These are phyloP conservation scores for Muscicapa adusta DNA, from an alignment of 2,113 vertebrate genomes.

Conservation along the genomic window DNA sequence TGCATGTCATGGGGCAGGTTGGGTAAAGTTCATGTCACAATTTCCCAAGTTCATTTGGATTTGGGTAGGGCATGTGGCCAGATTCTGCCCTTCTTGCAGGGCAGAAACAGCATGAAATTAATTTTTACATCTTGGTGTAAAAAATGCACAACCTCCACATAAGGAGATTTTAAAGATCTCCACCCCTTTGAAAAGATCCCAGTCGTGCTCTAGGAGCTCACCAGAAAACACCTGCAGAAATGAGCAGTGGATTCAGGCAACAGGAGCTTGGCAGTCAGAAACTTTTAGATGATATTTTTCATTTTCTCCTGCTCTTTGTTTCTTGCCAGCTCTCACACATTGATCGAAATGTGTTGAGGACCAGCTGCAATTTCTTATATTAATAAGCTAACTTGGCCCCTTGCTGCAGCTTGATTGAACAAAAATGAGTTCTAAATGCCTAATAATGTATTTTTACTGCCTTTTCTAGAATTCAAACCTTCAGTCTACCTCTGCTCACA, in stretches of 20 bases:
- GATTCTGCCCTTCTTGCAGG: background rate
- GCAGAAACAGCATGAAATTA: background rate
- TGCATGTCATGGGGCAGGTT: background rate
- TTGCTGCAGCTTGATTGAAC: constrained; percentile 27
- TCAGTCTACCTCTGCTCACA: background rate
- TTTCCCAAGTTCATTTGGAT: constrained; percentile 7
- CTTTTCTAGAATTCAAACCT: background rate
- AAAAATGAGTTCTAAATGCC: constrained; percentile 33
- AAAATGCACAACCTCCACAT: background rate
- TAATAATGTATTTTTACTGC: background rate
- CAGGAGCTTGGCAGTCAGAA: background rate
- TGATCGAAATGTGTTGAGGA: background rate
- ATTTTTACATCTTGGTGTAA: background rate
- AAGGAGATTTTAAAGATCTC: background rate
- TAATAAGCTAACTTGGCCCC: background rate
- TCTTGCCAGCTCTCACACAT: background rate
- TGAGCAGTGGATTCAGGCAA: background rate
- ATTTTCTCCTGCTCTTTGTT: background rate
- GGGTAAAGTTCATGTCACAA: background rate
- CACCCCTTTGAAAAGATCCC: background rate
- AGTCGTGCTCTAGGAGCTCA: background rate
- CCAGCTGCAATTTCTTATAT: constrained; percentile 19
- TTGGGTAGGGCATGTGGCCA: background rate
- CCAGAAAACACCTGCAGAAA: background rate
- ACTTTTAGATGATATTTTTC: background rate